Conservation (phyloP, 2,797 vertebrate species). For the Sphaeramia orbicularis region DNA sequence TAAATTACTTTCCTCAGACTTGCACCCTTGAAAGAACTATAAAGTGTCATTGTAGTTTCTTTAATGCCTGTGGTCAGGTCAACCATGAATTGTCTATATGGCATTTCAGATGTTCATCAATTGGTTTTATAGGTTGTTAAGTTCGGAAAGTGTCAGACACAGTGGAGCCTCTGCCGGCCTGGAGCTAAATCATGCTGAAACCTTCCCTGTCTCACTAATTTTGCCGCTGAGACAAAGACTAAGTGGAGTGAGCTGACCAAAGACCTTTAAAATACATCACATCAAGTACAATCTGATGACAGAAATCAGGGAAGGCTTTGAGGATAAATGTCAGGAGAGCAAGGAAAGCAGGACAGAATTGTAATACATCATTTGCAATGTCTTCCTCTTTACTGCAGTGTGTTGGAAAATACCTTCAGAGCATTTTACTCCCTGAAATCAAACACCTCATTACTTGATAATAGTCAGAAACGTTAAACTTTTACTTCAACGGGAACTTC, state of each 20-base stretch:
- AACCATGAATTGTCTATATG: conserved; percentile 3
- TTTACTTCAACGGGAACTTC: too few relatives aligned
- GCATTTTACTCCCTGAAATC: too few relatives aligned
- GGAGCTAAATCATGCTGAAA: conserved; percentile 40
- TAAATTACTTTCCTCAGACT: conserved; percentile 2
- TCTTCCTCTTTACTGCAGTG: background rate
- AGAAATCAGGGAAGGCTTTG: conserved; percentile 10
- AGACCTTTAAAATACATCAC: conserved; percentile 57
- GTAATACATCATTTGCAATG: conserved; percentile 26
- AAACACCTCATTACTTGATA: too few relatives aligned
- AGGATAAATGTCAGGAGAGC: conserved; percentile 32
- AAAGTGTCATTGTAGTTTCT: conserved; percentile 10
- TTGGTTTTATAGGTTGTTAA: conserved; percentile 50
- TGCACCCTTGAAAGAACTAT: conserved; percentile 13
- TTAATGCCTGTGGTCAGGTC: conserved; percentile 2
- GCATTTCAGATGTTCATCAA: conserved; percentile 50
- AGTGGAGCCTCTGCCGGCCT: background rate
- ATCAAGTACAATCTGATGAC: conserved; percentile 7
- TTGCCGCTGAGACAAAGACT: conserved; percentile 29
- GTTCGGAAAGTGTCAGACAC: conserved; percentile 20
- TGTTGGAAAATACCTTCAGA: too few relatives aligned
- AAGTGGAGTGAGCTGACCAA: conserved; percentile 40
- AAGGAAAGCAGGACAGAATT: conserved; percentile 26
- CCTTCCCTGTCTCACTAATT: conserved; percentile 43
- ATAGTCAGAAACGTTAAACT: too few relatives aligned